A percentile compares a stretch with the other conserved stretches of the same genome.
phyloP scores from a whole-genome alignment of 2,888 invertebrate species.

The Hedya salicella region DNA sequence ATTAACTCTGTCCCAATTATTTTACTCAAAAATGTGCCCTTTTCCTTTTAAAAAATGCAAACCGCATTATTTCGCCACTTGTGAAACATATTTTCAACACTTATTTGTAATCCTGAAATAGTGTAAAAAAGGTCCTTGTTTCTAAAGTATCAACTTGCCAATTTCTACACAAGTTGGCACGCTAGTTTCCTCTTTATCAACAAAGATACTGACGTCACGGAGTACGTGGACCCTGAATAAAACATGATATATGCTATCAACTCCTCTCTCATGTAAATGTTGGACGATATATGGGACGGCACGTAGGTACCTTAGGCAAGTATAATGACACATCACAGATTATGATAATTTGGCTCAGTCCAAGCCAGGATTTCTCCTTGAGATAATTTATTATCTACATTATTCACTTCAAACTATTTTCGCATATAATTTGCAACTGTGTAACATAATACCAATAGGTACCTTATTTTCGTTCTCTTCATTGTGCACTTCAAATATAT shows the following conservation, averaged over 20 bases:
- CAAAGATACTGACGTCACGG: slow-evolving; percentile 21
- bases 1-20: too few species aligned
- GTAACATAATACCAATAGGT: too few species aligned
- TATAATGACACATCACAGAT: slow-evolving; percentile 40
- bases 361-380: slow-evolving; percentile 4
- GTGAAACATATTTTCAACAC: too few species aligned
- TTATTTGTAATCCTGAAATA: too few species aligned
- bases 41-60: too few species aligned
- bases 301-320: slow-evolving; percentile 36
- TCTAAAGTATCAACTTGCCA: too few species aligned
- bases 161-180: background rate
- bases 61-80: too few species aligned
- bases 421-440: too few species aligned
- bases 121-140: too few species aligned
- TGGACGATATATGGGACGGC: slow-evolving; percentile 35
- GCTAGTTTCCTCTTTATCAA: background rate
- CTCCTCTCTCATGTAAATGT: slow-evolving; percentile 40
- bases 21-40: too few species aligned
- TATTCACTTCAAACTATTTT: background rate
- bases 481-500: too few species aligned
- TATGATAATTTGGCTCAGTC: slow-evolving; percentile 35
- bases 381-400: background rate
- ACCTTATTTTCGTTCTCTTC: too few species aligned
- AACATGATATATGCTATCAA: slow-evolving; percentile 40
- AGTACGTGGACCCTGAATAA: slow-evolving; percentile 38